phyloP scores from a whole-genome alignment of 2,113 vertebrate genomes.

The Microcebus murinus region DNA sequence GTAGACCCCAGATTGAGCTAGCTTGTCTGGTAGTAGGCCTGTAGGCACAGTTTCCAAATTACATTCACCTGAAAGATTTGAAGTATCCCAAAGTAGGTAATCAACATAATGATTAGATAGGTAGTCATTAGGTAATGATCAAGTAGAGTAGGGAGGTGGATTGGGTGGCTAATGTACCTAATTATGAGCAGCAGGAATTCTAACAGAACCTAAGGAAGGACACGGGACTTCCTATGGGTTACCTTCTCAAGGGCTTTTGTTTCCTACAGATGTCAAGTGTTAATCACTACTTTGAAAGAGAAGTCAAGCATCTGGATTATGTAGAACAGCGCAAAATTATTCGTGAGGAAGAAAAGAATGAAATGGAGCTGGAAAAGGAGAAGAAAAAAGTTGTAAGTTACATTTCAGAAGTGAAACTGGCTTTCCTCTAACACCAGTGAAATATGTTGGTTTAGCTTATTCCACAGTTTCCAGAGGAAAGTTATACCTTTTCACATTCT shows the following conservation, averaged over 20 bases:
- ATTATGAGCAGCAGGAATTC: neutral
- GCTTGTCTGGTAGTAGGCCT: neutral
- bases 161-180: neutral
- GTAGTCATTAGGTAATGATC: neutral
- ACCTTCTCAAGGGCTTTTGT: neutral
- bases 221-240: neutral
- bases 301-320: constrained; percentile 88
- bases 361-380: constrained; percentile 75
- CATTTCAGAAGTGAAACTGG: neutral
- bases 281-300: constrained; percentile 89
- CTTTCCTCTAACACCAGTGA: neutral
- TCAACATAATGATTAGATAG: neutral
- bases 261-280: constrained; percentile 83
- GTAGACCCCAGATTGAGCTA: neutral
- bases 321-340: constrained; percentile 81
- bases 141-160: neutral
- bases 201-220: neutral
- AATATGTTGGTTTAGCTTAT: neutral
- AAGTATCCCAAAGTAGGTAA: neutral
- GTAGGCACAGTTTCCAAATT: neutral
- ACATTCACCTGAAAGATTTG: neutral
- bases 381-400: constrained; percentile 86
- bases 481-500: neutral
- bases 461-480: neutral
- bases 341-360: constrained; percentile 79